Base-by-base conservation (phyloP, 2,888 invertebrate genomes). In the Hypselothyrea guttata region DNA sequence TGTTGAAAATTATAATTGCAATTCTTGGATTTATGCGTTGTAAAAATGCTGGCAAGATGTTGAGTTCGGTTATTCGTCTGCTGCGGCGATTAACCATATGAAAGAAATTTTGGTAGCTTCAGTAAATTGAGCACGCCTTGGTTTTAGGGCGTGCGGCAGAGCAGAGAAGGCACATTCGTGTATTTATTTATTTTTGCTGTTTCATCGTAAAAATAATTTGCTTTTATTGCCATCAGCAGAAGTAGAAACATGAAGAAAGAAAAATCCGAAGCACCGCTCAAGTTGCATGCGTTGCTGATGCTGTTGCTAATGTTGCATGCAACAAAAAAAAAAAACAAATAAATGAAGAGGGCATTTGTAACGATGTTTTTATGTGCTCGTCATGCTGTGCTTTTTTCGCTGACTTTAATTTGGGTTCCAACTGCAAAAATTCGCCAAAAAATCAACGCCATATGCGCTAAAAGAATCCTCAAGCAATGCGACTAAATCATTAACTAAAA, bases 201-300 rank as follows among this genome's bases (percentile, higher is more conserved):
- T 66, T 65, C 71, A 76, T 79, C 79, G 76, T 79, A 78, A 76
- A 83, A 79, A 78, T 79, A 74, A 83, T 78, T 78, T 78, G 68
- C 46, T 73, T 84, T 81, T 77, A 75, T 81, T 77, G 67, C 71
- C 64, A 48, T 40, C 48, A 44, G 44, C 40, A 53, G 52, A 40
- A 34, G 44, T 49, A 49, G 34, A 65, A 44, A 48, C 8, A 9
- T 7, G 38, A 33, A 56, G 54, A 63, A 47, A 49, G 59, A 40
- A 53, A 16, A 38, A 51, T 47, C 35, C 11, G 22, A 34, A 45
- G 31, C 18, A 28, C 16, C 48, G 34, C 18, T 7, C 54, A 46
- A 54, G 59, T 51, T 51, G 65, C 64, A 51, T 16, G 63, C n/a
- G 48, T 62, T 38, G 68, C 61, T 9, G 37, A 4, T 38, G 16